phyloP scores from a whole-genome alignment of 2,888 invertebrate species.

The Anagyrus pseudococci region DNA sequence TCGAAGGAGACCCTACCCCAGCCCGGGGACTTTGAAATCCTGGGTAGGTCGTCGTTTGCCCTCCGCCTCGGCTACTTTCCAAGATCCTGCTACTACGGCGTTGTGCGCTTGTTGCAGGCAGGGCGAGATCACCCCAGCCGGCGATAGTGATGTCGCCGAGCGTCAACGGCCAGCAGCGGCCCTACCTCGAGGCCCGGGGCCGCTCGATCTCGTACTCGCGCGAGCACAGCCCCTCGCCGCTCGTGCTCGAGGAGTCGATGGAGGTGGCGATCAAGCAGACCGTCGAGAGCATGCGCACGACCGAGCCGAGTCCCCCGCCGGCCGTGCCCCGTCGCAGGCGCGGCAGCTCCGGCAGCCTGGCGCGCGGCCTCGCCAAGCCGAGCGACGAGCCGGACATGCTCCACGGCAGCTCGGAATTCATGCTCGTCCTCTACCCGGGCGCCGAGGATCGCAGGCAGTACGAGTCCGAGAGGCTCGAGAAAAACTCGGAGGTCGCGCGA shows the following conservation, averaged over 20 bases:
- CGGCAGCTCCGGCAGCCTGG: conserved; percentile 11
- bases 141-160: conserved; percentile 40
- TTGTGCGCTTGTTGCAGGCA: too few relatives aligned
- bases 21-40: conserved; percentile 18
- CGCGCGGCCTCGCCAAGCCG: too few relatives aligned
- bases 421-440: conserved; percentile 77
- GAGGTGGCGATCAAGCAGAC: conserved; percentile 18
- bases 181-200: conserved; percentile 38
- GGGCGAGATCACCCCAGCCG: conserved; percentile 18
- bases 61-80: neutral
- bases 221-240: conserved; percentile 47
- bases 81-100: neutral
- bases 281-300: conserved; percentile 11
- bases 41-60: conserved; percentile 11
- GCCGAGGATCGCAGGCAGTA: conserved; percentile 53
- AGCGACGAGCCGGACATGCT: conserved; percentile 49
- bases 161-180: conserved; percentile 44
- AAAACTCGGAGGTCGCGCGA: conserved; percentile 2
- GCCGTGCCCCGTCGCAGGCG: conserved; percentile 14
- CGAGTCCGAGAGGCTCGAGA: conserved; percentile 10
- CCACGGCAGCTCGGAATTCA: conserved; percentile 80
- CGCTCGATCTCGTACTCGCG: conserved; percentile 32
- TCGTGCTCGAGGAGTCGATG: conserved; percentile 25
- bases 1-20: conserved; percentile 33
- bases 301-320: conserved; percentile 16